These are phyloP conservation scores for Argyrosomus regius DNA, from an alignment of 2,797 vertebrate genomes.

Conservation along the genomic window DNA sequence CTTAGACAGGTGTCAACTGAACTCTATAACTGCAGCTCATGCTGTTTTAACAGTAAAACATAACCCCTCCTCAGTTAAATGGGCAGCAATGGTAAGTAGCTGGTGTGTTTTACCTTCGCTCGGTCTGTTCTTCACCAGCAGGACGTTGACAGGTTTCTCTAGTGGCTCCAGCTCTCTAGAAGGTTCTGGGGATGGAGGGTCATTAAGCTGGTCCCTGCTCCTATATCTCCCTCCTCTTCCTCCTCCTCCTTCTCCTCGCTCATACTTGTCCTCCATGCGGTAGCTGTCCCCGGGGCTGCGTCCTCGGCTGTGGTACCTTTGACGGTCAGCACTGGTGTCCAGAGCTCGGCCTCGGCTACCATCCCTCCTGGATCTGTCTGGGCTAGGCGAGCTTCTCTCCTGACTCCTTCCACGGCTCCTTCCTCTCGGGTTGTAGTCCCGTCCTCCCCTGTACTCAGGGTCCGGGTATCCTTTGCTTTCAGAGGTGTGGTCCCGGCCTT, in stretches of 20 bases:
- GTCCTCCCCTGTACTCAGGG: constrained; percentile 80
- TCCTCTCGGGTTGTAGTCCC: constrained; percentile 77
- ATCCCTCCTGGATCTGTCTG: constrained; percentile 73
- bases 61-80: neutral
- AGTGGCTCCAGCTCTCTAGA: constrained; percentile 73
- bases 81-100: neutral
- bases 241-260: constrained; percentile 69
- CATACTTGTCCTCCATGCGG: constrained; percentile 83
- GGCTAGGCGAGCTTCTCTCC: constrained; percentile 76
- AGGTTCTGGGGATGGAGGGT: constrained; percentile 86
- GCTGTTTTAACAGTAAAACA: neutral
- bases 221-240: constrained; percentile 72
- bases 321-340: constrained; percentile 65
- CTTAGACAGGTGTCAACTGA: neutral
- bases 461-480: constrained; percentile 78
- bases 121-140: constrained; percentile 90
- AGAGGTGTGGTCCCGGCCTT: constrained; percentile 83
- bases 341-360: constrained; percentile 49
- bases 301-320: constrained; percentile 84
- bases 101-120: constrained; percentile 87
- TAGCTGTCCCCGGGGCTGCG: constrained; percentile 77
- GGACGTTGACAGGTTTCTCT: constrained; percentile 89
- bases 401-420: constrained; percentile 84
- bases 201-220: constrained; percentile 86
- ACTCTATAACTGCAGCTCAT: neutral